Conservation (phyloP, 2,888 invertebrate species). For the Epinotia nisella region DNA sequence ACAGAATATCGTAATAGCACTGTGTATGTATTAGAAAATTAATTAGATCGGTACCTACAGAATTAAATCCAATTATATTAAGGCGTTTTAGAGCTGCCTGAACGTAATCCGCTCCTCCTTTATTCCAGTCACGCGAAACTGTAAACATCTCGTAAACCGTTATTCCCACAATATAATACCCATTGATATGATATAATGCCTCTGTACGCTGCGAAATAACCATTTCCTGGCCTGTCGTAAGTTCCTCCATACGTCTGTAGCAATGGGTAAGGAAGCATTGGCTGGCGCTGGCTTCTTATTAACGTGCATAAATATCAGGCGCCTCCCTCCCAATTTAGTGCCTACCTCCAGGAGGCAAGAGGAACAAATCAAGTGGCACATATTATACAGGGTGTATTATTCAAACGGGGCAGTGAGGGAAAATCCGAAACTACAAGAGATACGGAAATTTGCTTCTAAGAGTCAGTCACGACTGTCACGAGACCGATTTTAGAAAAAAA, state of each 20-base stretch:
- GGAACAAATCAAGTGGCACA: constrained; percentile 67
- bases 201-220: constrained; percentile 36
- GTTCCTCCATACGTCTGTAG: constrained; percentile 50
- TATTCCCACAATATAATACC: constrained; percentile 13
- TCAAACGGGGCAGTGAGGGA: no score
- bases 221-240: constrained; percentile 46
- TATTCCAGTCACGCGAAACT: neutral
- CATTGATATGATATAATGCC: constrained; percentile 31
- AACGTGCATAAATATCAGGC: constrained; percentile 80
- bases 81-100: neutral
- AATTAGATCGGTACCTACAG: no score
- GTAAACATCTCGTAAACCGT: neutral
- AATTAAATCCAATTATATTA: neutral
- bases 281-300: constrained; percentile 74
- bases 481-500: no score
- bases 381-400: no score
- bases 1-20: no score
- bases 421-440: no score
- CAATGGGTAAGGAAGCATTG: constrained; percentile 65
- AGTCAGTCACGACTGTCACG: no score
- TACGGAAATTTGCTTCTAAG: no score
- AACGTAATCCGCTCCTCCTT: no score
- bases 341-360: constrained; percentile 44
- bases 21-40: no score
- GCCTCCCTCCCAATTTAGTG: constrained; percentile 66